Conservation (phyloP, 2,113 vertebrate genomes). For the Catharus minimus region DNA sequence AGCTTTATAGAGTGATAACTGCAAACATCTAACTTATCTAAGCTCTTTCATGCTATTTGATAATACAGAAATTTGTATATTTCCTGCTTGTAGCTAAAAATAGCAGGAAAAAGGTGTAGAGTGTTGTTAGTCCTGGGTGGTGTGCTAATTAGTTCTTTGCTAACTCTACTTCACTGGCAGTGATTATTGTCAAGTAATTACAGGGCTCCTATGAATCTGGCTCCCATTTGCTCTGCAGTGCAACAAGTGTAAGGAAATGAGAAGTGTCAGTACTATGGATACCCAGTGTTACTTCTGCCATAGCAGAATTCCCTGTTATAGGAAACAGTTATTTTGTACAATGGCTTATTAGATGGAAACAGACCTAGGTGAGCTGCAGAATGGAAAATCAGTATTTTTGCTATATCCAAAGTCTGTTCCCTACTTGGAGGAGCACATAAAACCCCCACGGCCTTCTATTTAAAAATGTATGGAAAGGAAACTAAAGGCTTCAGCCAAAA, state of each 20-base stretch:
- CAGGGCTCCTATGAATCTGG: background rate
- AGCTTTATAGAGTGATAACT: background rate
- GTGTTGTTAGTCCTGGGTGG: background rate
- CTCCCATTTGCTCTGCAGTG: background rate
- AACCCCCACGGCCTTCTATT: background rate
- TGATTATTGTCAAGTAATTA: conserved; percentile 25
- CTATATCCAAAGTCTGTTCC: background rate
- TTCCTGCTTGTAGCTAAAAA: conserved; percentile 35
- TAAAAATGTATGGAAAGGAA: conserved; percentile 26
- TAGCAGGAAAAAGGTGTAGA: background rate
- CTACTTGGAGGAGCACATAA: background rate
- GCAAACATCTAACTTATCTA: background rate
- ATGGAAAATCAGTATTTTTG: conserved; percentile 26
- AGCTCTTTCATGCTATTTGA: background rate
- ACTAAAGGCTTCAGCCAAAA: conserved; percentile 2
- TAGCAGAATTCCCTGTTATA: background rate
- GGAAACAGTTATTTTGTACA: background rate
- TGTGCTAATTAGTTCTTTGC: conserved; percentile 24
- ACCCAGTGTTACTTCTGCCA: background rate
- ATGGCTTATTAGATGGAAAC: conserved; percentile 15
- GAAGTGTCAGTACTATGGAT: conserved; percentile 2
- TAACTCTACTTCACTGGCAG: conserved; percentile 13
- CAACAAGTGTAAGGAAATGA: conserved; percentile 4
- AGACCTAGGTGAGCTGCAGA: background rate
- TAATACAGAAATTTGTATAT: background rate